Percentiles rank a stretch among this genome's conserved stretches.
Evolutionary conservation across 1,140 invertebrate species (phyloP).

Genomic region (Lamellibrachia luymesi): DNA sequence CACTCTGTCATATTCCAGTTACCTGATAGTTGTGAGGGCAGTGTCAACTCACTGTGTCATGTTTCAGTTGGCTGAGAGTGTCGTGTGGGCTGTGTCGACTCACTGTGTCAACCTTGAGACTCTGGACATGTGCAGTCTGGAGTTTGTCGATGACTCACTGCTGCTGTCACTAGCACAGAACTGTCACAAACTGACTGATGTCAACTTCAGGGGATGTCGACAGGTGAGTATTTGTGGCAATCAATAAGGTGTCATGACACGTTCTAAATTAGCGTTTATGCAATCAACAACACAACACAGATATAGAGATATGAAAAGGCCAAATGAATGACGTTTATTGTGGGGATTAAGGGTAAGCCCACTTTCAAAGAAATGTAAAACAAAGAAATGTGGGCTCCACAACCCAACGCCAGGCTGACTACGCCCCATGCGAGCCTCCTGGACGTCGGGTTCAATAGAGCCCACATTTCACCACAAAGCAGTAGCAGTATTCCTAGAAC

Average conservation of each 20-base stretch:
- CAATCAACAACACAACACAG: no score
- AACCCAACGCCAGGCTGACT: no score
- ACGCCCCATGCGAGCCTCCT: no score
- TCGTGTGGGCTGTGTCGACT: slow-evolving; percentile 2
- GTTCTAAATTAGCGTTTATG: no score
- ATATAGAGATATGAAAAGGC: no score
- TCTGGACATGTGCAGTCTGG: slow-evolving; percentile 43
- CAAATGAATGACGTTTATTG: no score
- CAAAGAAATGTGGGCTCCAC: no score
- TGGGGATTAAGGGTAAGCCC: no score
- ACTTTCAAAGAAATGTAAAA: no score
- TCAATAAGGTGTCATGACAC: neutral
- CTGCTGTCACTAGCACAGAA: slow-evolving; percentile 39
- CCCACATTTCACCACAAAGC: no score
- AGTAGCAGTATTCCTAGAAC: no score
- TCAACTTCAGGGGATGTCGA: slow-evolving; percentile 48
- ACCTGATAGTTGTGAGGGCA: neutral
- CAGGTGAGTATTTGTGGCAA: slow-evolving; percentile 34
- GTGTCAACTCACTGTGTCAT: slow-evolving; percentile 2
- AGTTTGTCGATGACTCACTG: slow-evolving; percentile 39
- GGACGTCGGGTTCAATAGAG: no score
- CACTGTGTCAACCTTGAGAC: slow-evolving; percentile 43
- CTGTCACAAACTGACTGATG: slow-evolving; percentile 38
- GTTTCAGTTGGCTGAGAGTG: slow-evolving; percentile 3
- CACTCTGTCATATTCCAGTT: neutral